Conservation (phyloP, 2,888 invertebrate species). For the Cosmorhoe ocellata region DNA sequence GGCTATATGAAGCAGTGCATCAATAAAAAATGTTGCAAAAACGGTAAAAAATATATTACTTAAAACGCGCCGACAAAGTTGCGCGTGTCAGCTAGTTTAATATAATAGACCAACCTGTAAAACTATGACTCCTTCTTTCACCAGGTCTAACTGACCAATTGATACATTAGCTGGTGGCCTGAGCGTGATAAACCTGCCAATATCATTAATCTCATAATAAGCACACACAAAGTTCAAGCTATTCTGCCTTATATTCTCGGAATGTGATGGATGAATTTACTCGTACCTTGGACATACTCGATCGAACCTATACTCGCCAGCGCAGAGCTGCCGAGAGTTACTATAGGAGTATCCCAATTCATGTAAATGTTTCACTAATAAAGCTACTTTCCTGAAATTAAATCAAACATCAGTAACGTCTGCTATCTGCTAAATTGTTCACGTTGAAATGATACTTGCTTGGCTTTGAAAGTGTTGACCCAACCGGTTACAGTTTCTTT, state of each 20-base stretch:
- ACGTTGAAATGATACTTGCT: conserved; percentile 63
- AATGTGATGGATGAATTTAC: too few relatives aligned
- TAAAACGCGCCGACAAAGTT: too few relatives aligned
- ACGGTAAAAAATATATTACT: too few relatives aligned
- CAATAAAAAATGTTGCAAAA: too few relatives aligned
- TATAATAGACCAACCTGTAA: conserved; percentile 69
- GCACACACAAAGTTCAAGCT: background rate
- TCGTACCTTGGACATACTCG: conserved; percentile 83
- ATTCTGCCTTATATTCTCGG: background rate
- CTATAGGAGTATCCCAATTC: conserved; percentile 71
- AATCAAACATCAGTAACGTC: conserved; percentile 5
- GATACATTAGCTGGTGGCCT: conserved; percentile 62
- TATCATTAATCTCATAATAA: background rate
- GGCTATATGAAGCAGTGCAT: too few relatives aligned
- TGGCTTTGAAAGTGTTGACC: conserved; percentile 89
- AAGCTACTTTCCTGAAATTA: conserved; percentile 66
- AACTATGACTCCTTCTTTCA: conserved; percentile 71
- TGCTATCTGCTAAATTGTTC: background rate
- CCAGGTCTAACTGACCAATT: conserved; percentile 66
- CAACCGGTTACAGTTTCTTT: conserved; percentile 87
- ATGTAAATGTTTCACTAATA: conserved; percentile 69
- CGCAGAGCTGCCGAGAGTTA: conserved; percentile 65
- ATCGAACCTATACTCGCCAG: conserved; percentile 81
- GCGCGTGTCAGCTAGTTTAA: too few relatives aligned
- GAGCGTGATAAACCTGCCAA: conserved; percentile 75